Conservation (phyloP, 2,113 vertebrate genomes). For the Axis porcinus region DNA sequence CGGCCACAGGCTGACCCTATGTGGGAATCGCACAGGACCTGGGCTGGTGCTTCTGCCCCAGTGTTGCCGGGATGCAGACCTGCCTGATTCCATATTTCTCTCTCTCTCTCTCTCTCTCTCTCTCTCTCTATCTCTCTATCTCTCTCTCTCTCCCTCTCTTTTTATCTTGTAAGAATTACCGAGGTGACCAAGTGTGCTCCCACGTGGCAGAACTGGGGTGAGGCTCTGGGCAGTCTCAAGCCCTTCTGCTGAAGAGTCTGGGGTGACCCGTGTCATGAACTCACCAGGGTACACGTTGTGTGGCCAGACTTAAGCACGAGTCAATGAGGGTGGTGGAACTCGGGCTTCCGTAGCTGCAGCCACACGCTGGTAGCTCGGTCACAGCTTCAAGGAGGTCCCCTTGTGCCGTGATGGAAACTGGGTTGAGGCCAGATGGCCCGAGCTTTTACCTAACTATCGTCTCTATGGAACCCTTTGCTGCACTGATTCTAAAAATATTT, state of each 20-base stretch:
- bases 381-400: no score
- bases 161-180: not conserved
- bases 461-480: not conserved
- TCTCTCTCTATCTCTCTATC: no score
- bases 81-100: not conserved
- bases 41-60: rapidly evolving
- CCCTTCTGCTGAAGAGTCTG: not conserved
- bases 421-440: not conserved
- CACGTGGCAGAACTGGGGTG: rapidly evolving
- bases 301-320: rapidly evolving
- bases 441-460: not conserved
- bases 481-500: no score
- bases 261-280: rapidly evolving
- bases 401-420: rapidly evolving
- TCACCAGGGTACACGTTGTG: rapidly evolving
- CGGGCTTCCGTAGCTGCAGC: not conserved
- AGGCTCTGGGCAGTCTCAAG: not conserved
- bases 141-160: no score
- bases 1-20: not conserved
- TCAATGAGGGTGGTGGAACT: rapidly evolving
- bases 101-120: no score
- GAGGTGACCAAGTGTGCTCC: rapidly evolving
- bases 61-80: not conserved
- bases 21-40: rapidly evolving
- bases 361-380: no score